phyloP scores from a whole-genome alignment of 2,797 vertebrate genomes.

The Tadarida brasiliensis region DNA sequence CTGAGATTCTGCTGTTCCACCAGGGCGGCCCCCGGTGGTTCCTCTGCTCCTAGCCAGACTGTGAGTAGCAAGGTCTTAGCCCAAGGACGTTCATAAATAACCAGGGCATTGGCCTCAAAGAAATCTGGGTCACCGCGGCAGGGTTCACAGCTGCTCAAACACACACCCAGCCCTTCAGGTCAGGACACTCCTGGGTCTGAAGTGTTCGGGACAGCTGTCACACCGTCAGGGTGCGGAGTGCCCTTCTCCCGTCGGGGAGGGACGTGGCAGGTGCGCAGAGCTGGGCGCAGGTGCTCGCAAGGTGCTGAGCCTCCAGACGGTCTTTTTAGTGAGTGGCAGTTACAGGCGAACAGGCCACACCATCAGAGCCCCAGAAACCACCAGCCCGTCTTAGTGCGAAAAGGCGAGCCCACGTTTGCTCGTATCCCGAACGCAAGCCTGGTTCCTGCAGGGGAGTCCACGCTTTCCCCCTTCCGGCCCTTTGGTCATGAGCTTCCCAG shows the following conservation, averaged over 20 bases:
- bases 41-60: not conserved
- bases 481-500: not conserved
- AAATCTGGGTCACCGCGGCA: not conserved
- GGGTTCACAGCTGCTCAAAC: not conserved
- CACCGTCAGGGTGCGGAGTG: not conserved
- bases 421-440: fast-evolving
- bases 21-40: fast-evolving
- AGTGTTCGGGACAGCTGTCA: not conserved
- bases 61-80: not conserved
- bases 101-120: not conserved
- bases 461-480: too few species aligned
- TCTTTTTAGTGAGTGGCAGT: not conserved
- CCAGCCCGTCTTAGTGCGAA: not conserved
- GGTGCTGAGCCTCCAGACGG: not conserved
- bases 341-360: not conserved
- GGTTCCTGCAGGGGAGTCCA: not conserved
- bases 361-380: not conserved
- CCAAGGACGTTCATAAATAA: not conserved
- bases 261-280: fast-evolving
- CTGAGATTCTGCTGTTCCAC: not conserved
- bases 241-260: too few species aligned
- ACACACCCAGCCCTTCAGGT: not conserved
- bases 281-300: not conserved
- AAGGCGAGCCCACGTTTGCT: not conserved
- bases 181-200: not conserved